These are phyloP conservation scores for Eremophila alpestris DNA, from an alignment of 2,797 vertebrate genomes.

Conservation along the genomic window DNA sequence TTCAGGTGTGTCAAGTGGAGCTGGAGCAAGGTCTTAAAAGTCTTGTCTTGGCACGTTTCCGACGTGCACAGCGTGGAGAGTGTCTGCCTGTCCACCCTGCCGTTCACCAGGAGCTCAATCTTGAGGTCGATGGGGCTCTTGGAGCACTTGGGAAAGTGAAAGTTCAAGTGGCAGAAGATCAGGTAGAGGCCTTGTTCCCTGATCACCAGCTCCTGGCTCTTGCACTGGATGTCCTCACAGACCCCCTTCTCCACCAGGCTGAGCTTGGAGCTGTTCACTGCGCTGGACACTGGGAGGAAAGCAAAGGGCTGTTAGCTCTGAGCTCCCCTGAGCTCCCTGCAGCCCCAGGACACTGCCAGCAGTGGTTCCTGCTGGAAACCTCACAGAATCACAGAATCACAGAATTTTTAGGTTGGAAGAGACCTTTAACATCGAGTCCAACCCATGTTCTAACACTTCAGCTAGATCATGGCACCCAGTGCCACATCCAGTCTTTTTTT, in stretches of 20 bases:
- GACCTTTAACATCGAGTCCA: too few species aligned
- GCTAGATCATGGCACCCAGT: too few species aligned
- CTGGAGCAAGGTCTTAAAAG: conserved; percentile 67
- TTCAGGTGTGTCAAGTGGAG: conserved; percentile 64
- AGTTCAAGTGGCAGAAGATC: conserved; percentile 78
- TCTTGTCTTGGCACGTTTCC: neutral
- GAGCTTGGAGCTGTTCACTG: conserved; percentile 62
- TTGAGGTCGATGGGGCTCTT: conserved; percentile 46
- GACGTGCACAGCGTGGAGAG: conserved; percentile 60
- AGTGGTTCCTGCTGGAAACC: neutral
- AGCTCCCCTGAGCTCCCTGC: neutral
- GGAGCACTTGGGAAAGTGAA: conserved; percentile 60
- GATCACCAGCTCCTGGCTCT: conserved; percentile 67
- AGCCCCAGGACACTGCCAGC: neutral
- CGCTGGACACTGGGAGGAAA: conserved; percentile 60
- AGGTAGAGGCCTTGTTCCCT: conserved; percentile 70
- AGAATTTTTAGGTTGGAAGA: too few species aligned
- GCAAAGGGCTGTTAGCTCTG: neutral
- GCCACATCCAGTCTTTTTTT: too few species aligned
- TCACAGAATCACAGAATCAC: too few species aligned
- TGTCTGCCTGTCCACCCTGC: conserved; percentile 20
- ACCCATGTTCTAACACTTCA: too few species aligned
- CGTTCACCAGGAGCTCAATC: conserved; percentile 67
- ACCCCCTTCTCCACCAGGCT: conserved; percentile 63
- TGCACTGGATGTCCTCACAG: conserved; percentile 47